phyloP scores from a whole-genome alignment of 2,888 invertebrate genomes.

The Imbricaverruca yamaguchii region DNA sequence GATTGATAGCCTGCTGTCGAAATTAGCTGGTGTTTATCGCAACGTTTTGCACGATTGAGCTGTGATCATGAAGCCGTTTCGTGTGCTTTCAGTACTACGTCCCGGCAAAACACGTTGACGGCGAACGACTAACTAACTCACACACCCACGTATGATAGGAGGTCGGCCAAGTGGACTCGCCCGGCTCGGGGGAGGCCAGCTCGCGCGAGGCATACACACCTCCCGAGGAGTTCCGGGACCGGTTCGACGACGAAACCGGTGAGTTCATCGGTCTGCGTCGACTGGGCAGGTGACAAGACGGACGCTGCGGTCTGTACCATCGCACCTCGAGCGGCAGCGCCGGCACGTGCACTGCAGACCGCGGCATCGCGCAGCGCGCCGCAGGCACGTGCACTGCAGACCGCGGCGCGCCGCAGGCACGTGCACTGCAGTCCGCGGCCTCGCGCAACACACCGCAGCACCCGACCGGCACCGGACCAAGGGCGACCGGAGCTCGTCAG shows the following conservation, averaged over 20 bases:
- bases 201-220: neutral
- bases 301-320: neutral
- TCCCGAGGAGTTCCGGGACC: conserved; percentile 6
- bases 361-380: no score
- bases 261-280: neutral
- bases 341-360: no score
- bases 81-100: conserved; percentile 13
- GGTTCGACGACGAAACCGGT: neutral
- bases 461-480: no score
- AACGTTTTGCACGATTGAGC: no score
- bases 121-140: conserved; percentile 1
- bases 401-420: no score
- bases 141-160: conserved; percentile 18
- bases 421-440: no score
- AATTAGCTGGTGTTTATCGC: no score
- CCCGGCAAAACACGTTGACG: neutral
- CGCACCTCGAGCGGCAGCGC: neutral
- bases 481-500: no score
- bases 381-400: no score
- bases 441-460: no score
- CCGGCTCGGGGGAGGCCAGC: neutral
- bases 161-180: neutral
- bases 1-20: no score
- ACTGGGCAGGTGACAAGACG: neutral
- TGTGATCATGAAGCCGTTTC: neutral